These are phyloP conservation scores for Platycheirus albimanus DNA, from an alignment of 2,888 invertebrate species.

Conservation along the genomic window DNA sequence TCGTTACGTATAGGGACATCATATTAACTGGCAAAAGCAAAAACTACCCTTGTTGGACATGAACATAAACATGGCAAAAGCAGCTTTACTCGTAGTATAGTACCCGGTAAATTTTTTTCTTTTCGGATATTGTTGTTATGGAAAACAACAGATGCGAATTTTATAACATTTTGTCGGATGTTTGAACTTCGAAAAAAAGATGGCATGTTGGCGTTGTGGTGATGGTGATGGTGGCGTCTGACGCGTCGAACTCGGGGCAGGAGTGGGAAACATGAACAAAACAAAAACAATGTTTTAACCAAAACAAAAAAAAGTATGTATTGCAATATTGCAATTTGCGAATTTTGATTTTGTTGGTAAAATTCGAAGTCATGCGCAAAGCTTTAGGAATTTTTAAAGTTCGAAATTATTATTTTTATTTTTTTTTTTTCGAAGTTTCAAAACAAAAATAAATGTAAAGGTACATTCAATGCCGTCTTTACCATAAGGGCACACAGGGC, in stretches of 20 bases:
- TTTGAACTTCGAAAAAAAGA: not conserved
- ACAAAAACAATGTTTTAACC: conserved; percentile 3
- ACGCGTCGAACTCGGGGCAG: too few relatives aligned
- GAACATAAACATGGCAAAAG: not conserved
- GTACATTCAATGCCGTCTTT: too few relatives aligned
- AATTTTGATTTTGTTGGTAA: conserved; percentile 12
- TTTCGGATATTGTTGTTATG: too few relatives aligned
- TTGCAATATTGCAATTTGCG: not conserved
- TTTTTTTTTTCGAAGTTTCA: too few relatives aligned
- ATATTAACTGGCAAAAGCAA: conserved; percentile 33
- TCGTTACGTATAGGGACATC: conserved; percentile 30
- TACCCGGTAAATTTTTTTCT: too few relatives aligned
- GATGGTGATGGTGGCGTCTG: too few relatives aligned
- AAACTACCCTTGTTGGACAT: conserved; percentile 55
- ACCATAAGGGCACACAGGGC: too few relatives aligned
- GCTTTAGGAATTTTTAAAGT: not conserved
- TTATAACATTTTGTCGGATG: conserved; percentile 12
- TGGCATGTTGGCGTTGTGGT: too few relatives aligned
- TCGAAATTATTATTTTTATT: conserved; percentile 25
- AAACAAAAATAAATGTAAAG: conserved; percentile 26
- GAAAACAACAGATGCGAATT: too few relatives aligned
- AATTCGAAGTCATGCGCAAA: conserved; percentile 47
- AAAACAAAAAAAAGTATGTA: not conserved
- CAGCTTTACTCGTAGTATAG: too few relatives aligned
- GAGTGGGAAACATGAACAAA: not conserved